These are phyloP conservation scores for Drosophila mayaguana DNA, from an alignment of 2,888 invertebrate species.

Conservation along the genomic window DNA sequence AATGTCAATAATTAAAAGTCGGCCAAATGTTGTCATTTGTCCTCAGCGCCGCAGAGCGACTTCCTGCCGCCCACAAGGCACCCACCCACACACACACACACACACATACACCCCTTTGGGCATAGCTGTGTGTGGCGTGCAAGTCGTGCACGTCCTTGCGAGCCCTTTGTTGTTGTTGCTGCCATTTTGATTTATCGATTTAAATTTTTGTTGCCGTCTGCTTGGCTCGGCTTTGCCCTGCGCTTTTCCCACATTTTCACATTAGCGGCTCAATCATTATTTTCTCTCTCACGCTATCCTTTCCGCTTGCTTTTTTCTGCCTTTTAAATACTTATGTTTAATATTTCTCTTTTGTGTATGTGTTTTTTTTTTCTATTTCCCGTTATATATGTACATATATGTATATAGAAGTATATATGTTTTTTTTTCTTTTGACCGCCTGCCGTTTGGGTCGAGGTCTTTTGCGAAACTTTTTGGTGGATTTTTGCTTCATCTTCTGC, in stretches of 20 bases:
- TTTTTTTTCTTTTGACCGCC: conserved; percentile 65
- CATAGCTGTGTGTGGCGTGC: conserved; percentile 53
- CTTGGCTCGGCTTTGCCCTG: conserved; percentile 25
- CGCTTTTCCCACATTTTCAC: conserved; percentile 34
- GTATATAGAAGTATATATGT: conserved; percentile 3
- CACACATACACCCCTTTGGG: conserved; percentile 14
- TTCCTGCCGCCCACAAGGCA: conserved; percentile 41
- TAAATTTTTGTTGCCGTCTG: conserved; percentile 62
- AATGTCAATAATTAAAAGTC: conserved; percentile 80
- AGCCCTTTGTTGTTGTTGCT: conserved; percentile 53
- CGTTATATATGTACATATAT: background rate
- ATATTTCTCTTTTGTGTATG: conserved; percentile 9
- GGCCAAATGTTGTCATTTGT: conserved; percentile 79
- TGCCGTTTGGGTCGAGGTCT: conserved; percentile 80
- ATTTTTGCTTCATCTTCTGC: conserved; percentile 21
- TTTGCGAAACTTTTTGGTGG: conserved; percentile 30
- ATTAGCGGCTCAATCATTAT: conserved; percentile 55
- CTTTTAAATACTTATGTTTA: conserved; percentile 53
- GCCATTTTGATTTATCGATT: conserved; percentile 81
- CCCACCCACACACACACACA: conserved; percentile 13
- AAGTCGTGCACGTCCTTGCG: conserved; percentile 77
- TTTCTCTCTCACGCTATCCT: conserved; percentile 9
- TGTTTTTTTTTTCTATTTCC: conserved; percentile 6
- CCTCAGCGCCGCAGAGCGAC: conserved; percentile 36
- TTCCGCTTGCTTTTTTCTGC: conserved; percentile 17